Evolutionary conservation across 2,113 vertebrate species (phyloP), one percentile per base, ranked within the genome.

Genomic region (Falcunculus frontatus): DNA sequence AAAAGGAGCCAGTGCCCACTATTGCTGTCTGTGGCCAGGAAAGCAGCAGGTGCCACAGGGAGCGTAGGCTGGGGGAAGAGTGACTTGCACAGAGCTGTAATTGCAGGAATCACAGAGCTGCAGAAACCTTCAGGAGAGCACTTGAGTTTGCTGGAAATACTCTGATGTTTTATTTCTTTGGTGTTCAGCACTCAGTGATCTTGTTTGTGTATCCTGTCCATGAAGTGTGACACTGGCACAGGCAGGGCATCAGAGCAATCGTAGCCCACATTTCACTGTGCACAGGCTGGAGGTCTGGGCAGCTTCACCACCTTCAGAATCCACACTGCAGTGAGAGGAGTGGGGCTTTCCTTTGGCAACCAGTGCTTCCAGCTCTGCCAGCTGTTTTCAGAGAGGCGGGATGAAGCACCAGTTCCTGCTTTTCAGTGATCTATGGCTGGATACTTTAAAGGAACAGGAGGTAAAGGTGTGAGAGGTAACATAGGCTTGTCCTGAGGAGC

Each of bases 371-470:
- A 22, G 2, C 74, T 80, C n/a, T 64, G 44, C 60, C 57, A 53
- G 1, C 49, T 77, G 29, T 7, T 60, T 14, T 2, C 4, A 0
- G 26, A 3, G 4, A 19, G 44, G 37, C 67, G 27, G 55, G 32
- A 39, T 13, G 32, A 56, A 68, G 77, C 60, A 47, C 0, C 0
- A 57, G 20, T 21, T 50, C 74, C 72, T 88, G 39, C 68, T 86
- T 77, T 27, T 53, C 63, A 37, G 0, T 53, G 53, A 37, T 41
- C 26, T 76, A 0, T 35, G 73, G 88, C 83, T 92, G 86, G 55
- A 7, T 93, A n/a, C 65, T 67, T 63, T 47, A 59, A 59, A 83
- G 39, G 55, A 86, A 16, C 25, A 8, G 46, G 62, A 82, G 52
- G 35, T 39, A 10, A 68, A 93, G 55, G 46, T 83, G 11, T 46